Evolutionary conservation across 2,888 invertebrate species (phyloP).

Genomic region (Tiphia femorata): DNA sequence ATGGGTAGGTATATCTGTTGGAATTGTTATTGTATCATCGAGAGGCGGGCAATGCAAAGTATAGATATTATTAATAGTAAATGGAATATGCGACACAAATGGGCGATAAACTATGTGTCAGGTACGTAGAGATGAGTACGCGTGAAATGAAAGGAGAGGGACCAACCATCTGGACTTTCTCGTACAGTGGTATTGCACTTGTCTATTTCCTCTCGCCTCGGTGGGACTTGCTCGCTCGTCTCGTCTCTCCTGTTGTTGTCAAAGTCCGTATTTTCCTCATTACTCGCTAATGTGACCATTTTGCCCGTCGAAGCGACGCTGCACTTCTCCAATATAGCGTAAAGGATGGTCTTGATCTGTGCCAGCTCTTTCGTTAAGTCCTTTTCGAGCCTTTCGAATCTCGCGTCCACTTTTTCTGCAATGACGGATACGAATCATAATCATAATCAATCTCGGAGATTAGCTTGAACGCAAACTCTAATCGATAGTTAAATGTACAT

Average conservation of each 20-base stretch:
- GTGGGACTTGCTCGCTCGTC: slow-evolving; percentile 12
- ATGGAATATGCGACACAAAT: too few species aligned
- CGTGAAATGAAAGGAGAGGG: too few species aligned
- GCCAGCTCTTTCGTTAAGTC: slow-evolving; percentile 40
- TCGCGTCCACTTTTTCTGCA: slow-evolving; percentile 50
- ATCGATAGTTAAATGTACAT: too few species aligned
- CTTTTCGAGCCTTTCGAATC: slow-evolving; percentile 45
- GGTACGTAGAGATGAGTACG: too few species aligned
- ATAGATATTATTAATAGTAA: too few species aligned
- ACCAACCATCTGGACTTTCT: slow-evolving; percentile 28
- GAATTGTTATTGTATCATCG: too few species aligned
- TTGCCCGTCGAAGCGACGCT: neutral
- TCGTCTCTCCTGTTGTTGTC: neutral
- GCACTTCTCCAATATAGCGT: slow-evolving; percentile 7
- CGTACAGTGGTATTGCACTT: slow-evolving; percentile 46
- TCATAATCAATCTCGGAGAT: too few species aligned
- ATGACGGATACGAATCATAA: too few species aligned
- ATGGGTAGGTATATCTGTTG: too few species aligned
- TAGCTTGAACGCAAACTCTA: too few species aligned
- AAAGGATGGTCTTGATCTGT: slow-evolving; percentile 39
- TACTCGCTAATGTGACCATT: neutral
- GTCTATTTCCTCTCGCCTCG: slow-evolving; percentile 44
- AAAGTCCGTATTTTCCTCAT: neutral
- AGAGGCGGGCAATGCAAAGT: too few species aligned
- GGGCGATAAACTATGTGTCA: too few species aligned